Conservation (phyloP, 2,888 invertebrate species). For the Desoria tigrina region DNA sequence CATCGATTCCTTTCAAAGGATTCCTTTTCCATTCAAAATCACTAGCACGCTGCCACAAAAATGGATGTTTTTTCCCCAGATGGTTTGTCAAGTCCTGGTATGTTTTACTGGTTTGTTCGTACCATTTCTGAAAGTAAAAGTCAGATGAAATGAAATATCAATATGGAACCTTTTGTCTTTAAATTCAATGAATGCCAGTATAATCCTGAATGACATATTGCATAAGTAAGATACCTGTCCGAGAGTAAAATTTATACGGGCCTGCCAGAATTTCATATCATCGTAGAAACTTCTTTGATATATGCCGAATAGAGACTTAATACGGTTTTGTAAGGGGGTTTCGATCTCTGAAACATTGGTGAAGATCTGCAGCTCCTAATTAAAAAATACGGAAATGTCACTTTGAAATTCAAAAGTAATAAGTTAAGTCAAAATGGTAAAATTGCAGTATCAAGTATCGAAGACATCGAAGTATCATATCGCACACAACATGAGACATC, state of each 20-base stretch:
- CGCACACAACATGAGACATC: too few species aligned
- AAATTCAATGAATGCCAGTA: too few species aligned
- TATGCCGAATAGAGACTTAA: conserved; percentile 24
- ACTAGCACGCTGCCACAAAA: conserved; percentile 37
- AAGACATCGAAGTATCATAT: too few species aligned
- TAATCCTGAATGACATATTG: too few species aligned
- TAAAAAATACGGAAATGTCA: too few species aligned
- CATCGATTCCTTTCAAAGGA: conserved; percentile 25
- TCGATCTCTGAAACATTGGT: conserved; percentile 24
- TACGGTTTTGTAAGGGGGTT: conserved; percentile 18
- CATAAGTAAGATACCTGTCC: too few species aligned
- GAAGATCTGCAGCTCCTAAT: neutral
- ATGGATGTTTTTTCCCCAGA: conserved; percentile 28
- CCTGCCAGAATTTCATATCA: conserved; percentile 29
- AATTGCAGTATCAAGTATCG: too few species aligned
- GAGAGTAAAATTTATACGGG: conserved; percentile 26
- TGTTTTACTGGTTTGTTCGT: conserved; percentile 15
- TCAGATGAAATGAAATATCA: conserved; percentile 8
- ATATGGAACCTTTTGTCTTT: neutral
- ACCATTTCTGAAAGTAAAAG: conserved; percentile 28
- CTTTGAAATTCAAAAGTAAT: too few species aligned
- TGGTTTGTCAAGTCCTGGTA: conserved; percentile 29
- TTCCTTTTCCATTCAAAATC: conserved; percentile 30
- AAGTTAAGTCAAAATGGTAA: too few species aligned
- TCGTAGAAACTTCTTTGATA: conserved; percentile 18